phyloP scores from a whole-genome alignment of 1,140 invertebrate genomes.

The Luehdorfia chinensis region DNA sequence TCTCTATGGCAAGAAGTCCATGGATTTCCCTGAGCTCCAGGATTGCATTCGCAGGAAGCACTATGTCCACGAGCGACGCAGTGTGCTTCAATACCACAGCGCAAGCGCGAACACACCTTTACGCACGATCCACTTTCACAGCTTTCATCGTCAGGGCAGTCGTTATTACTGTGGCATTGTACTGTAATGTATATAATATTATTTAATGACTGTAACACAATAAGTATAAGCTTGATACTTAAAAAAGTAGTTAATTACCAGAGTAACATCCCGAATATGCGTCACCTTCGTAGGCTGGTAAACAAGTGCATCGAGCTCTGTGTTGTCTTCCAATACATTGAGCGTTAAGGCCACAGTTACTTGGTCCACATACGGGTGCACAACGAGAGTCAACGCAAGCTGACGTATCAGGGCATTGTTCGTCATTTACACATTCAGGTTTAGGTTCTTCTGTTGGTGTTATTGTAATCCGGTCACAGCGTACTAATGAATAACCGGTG shows the following conservation, averaged over 20 bases:
- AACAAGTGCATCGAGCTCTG: constrained; percentile 89
- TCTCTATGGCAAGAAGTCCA: constrained; percentile 85
- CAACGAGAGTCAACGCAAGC: constrained; percentile 89
- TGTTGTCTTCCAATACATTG: constrained; percentile 89
- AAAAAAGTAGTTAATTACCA: constrained; percentile 78
- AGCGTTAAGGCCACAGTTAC: constrained; percentile 88
- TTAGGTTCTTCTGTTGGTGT: constrained; percentile 72
- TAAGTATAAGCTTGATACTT: too few species aligned
- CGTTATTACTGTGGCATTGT: constrained; percentile 90
- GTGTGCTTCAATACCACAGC: constrained; percentile 89
- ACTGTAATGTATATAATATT: constrained; percentile 73
- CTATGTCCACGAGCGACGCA: constrained; percentile 87
- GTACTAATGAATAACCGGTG: constrained; percentile 86
- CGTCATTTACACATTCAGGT: constrained; percentile 88
- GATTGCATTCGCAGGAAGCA: constrained; percentile 88
- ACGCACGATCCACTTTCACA: constrained; percentile 91
- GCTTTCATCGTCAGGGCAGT: constrained; percentile 88
- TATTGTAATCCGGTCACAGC: constrained; percentile 79
- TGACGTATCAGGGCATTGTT: constrained; percentile 90
- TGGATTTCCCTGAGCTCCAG: constrained; percentile 86
- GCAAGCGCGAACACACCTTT: constrained; percentile 87
- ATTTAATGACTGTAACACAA: too few species aligned
- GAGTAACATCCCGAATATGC: constrained; percentile 87
- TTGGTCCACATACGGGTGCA: constrained; percentile 85
- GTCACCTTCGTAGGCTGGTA: constrained; percentile 90